Percentiles rank a stretch among this genome's conserved stretches.
phyloP scores from a whole-genome alignment of 1,140 invertebrate species.

The Xylocopa sonorina region DNA sequence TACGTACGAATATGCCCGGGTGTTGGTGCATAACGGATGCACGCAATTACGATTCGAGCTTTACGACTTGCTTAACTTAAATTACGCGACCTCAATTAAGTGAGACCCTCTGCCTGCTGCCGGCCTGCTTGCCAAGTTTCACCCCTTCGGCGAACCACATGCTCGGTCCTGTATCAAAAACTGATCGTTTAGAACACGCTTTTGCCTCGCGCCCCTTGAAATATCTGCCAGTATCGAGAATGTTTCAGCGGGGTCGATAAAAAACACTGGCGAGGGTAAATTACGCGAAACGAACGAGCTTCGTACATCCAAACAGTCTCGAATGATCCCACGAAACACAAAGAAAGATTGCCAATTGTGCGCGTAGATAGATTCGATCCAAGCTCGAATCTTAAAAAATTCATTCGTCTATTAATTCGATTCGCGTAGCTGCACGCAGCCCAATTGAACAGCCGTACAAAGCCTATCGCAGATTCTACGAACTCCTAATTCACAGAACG shows the following conservation, averaged over 20 bases:
- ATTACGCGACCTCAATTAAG: conserved; percentile 69
- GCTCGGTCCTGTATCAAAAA: conserved; percentile 36
- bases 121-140: conserved; percentile 61
- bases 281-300: too few relatives aligned
- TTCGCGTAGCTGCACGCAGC: neutral
- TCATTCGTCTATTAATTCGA: neutral
- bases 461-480: too few relatives aligned
- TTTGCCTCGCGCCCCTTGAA: neutral
- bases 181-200: conserved; percentile 27
- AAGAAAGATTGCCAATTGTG: too few relatives aligned
- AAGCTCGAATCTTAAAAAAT: too few relatives aligned
- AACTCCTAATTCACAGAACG: neutral
- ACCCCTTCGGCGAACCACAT: conserved; percentile 11
- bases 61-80: conserved; percentile 71
- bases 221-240: neutral
- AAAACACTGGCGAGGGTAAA: neutral
- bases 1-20: conserved; percentile 26
- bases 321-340: too few relatives aligned
- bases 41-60: conserved; percentile 68
- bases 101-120: conserved; percentile 45
- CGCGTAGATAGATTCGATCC: too few relatives aligned
- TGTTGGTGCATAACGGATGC: conserved; percentile 65
- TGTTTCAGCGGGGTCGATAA: neutral
- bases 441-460: neutral
- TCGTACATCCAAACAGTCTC: too few relatives aligned